Evolutionary conservation across 1,140 invertebrate genomes (phyloP), one percentile per base, ranked within the genome.

Genomic region (Oedothorax gibbosus): DNA sequence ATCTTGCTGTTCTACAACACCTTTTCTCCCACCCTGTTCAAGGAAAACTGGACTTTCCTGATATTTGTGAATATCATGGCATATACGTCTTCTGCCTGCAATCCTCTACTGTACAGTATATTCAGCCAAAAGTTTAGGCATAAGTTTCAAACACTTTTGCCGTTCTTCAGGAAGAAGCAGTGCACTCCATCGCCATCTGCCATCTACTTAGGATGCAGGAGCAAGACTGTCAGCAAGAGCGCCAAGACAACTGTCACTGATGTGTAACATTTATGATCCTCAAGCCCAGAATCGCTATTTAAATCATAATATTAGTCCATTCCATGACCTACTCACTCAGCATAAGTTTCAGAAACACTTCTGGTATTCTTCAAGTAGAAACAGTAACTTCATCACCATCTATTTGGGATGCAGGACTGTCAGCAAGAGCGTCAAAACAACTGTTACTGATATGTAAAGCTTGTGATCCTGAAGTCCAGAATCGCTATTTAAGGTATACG

Each of bases 71-170:
- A 88, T 57, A 88, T 89, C 2, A 88, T 90, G 76, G 88, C 88
- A 8, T 90, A 90, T 77, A 87, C 89, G 0, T 90, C 90, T 62
- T 90, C 90, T 0, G 90, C 90, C 11, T 89, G 89, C 54, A 91
- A 91, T 87, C 91, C 90, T 9, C 87, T 91, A 10, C 87, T 91
- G 2, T 91, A 91, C 78, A 89, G 89, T 73, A 89, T 91, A 65
- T 91, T 90, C 85, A 90, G 90, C 82, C 89, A 90, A 68, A 91
- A 90, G 71, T 91, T 90, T 73, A 83, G 90, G 51, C 85, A 87
- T 35, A 90, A 90, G 75, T 90, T 91, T 84, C 88, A 88, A 68
- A 87, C 87, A n/a, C 88, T 88, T 71, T 82, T 90, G 2, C 88
- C 88, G 84, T 90, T 88, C 51, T 68, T 57, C 53, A 53, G 14